These are phyloP conservation scores for Pardalotus punctatus DNA, from an alignment of 2,113 vertebrate species.

Conservation along the genomic window DNA sequence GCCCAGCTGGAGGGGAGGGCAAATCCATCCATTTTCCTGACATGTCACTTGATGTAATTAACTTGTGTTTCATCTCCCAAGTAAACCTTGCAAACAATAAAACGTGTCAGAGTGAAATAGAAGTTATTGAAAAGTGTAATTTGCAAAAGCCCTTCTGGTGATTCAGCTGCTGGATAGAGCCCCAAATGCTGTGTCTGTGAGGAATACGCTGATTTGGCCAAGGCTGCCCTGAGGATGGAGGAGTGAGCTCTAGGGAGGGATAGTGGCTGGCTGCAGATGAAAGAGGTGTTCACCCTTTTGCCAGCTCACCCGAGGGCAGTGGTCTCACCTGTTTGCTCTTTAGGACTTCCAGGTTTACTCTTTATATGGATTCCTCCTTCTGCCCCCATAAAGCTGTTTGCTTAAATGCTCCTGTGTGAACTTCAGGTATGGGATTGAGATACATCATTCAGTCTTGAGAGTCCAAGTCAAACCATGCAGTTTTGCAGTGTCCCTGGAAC, in stretches of 20 bases:
- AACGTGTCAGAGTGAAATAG: neutral
- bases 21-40: neutral
- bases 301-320: fast-evolving
- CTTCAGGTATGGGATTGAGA: neutral
- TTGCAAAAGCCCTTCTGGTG: neutral
- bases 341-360: neutral
- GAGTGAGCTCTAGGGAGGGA: neutral
- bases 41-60: neutral
- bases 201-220: neutral
- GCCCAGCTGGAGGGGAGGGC: neutral
- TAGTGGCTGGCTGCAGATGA: neutral
- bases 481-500: neutral
- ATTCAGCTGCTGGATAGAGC: conserved; percentile 53
- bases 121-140: neutral
- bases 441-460: neutral
- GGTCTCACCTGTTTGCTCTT: neutral
- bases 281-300: neutral
- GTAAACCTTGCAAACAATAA: neutral
- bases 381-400: neutral
- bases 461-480: neutral
- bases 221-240: neutral
- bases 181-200: neutral
- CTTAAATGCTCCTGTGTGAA: neutral
- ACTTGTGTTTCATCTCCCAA: conserved; percentile 32
- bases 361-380: neutral